phyloP scores from a whole-genome alignment of 2,113 vertebrate species.

The Lasiurus cinereus region DNA sequence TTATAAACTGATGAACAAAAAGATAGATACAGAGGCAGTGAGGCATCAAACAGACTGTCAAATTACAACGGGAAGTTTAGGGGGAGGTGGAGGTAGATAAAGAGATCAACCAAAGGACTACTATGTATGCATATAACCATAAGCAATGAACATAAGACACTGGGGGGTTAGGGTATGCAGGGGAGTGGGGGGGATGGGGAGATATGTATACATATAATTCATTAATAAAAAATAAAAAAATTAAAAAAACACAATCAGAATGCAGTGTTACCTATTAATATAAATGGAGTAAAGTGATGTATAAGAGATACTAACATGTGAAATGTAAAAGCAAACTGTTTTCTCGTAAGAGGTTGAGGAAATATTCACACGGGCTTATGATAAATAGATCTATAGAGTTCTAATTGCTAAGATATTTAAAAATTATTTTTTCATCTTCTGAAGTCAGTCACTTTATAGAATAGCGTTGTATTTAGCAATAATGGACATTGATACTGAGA shows the following conservation, averaged over 20 bases:
- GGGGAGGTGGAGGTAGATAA: too few relatives aligned
- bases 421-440: slow-evolving; percentile 11
- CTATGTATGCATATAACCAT: too few relatives aligned
- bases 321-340: slow-evolving; percentile 14
- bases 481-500: slow-evolving; percentile 36
- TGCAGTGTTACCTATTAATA: neutral
- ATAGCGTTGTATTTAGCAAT: slow-evolving; percentile 41
- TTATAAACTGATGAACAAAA: too few relatives aligned
- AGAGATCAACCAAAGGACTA: too few relatives aligned
- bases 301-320: neutral
- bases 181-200: too few relatives aligned
- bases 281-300: neutral
- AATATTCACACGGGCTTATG: slow-evolving; percentile 24
- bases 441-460: slow-evolving; percentile 59
- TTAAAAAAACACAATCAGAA: neutral
- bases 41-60: too few relatives aligned
- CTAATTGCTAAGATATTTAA: neutral
- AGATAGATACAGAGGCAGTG: too few relatives aligned
- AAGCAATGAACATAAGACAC: too few relatives aligned
- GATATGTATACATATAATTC: too few relatives aligned
- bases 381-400: neutral
- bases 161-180: too few relatives aligned
- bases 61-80: too few relatives aligned
- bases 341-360: neutral
- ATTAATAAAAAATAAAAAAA: too few relatives aligned